Conservation (phyloP, 1,140 invertebrate genomes). For the Atopsyche davidsoni region DNA sequence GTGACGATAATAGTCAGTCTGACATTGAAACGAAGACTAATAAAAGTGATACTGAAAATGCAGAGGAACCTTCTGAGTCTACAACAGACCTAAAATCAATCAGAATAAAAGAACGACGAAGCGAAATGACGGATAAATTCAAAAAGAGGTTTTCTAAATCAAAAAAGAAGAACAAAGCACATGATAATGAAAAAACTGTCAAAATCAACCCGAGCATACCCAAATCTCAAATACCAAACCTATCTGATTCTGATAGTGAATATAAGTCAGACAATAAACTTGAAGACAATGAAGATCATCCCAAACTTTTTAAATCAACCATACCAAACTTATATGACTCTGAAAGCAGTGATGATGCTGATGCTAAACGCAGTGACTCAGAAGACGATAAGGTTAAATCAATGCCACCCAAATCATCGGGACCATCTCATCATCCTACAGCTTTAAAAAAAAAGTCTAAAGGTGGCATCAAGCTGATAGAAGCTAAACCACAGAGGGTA, state of each 20-base stretch:
- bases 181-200: constrained; percentile 4
- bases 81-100: constrained; percentile 6
- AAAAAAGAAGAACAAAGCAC: background rate
- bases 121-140: constrained; percentile 19
- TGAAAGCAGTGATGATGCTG: too few species aligned
- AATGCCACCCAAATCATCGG: too few species aligned
- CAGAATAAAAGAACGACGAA: constrained; percentile 21
- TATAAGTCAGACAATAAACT: background rate
- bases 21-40: constrained; percentile 1
- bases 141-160: constrained; percentile 17
- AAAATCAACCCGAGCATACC: background rate
- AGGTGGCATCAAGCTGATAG: too few species aligned
- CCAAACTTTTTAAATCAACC: too few species aligned
- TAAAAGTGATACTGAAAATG: constrained; percentile 2
- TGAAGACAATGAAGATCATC: background rate
- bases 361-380: too few species aligned
- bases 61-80: background rate
- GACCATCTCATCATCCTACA: too few species aligned
- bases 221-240: constrained; percentile 13
- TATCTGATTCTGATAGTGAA: constrained; percentile 24
- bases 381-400: too few species aligned
- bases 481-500: too few species aligned
- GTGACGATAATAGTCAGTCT: constrained; percentile 11
- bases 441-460: too few species aligned
- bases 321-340: too few species aligned